Conservation (phyloP, 2,113 vertebrate species). For the Spea bombifrons region DNA sequence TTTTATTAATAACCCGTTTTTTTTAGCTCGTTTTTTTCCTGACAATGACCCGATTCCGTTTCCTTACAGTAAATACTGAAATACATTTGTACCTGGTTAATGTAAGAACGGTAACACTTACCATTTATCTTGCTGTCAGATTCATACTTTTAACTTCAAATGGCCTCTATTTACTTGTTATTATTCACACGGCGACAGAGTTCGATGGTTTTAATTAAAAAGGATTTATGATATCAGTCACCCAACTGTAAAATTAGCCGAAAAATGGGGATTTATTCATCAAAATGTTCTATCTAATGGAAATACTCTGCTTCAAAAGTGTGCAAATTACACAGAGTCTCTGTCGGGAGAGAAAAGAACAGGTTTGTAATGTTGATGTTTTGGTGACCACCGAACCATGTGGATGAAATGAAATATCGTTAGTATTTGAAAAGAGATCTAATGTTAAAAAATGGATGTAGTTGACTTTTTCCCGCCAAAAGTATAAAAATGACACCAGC, state of each 20-base stretch:
- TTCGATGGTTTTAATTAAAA: constrained; percentile 6
- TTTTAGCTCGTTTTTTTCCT: not conserved
- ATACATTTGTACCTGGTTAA: constrained; percentile 34
- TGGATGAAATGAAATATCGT: too few relatives aligned
- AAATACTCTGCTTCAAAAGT: too few relatives aligned
- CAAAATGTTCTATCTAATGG: too few relatives aligned
- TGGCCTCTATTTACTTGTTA: constrained; percentile 30
- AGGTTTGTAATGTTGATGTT: too few relatives aligned
- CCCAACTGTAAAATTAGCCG: not conserved
- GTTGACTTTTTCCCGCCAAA: too few relatives aligned
- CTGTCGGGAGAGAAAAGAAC: too few relatives aligned
- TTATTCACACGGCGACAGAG: constrained; percentile 19
- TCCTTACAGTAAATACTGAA: not conserved
- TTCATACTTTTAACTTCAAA: constrained; percentile 24
- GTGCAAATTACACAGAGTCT: too few relatives aligned
- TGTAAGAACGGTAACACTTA: constrained; percentile 29
- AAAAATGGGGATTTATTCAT: not conserved
- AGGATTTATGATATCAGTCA: constrained; percentile 4
- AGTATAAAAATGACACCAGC: too few relatives aligned
- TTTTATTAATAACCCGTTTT: too few relatives aligned
- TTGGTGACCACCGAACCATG: too few relatives aligned
- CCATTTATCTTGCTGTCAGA: constrained; percentile 20
- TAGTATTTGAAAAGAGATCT: too few relatives aligned
- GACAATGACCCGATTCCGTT: constrained; percentile 14
- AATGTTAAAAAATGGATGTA: too few relatives aligned